Percentiles rank a stretch among this genome's conserved stretches.
These are phyloP conservation scores for Polyommatus icarus DNA, from an alignment of 2,888 invertebrate species.

Conservation along the genomic window DNA sequence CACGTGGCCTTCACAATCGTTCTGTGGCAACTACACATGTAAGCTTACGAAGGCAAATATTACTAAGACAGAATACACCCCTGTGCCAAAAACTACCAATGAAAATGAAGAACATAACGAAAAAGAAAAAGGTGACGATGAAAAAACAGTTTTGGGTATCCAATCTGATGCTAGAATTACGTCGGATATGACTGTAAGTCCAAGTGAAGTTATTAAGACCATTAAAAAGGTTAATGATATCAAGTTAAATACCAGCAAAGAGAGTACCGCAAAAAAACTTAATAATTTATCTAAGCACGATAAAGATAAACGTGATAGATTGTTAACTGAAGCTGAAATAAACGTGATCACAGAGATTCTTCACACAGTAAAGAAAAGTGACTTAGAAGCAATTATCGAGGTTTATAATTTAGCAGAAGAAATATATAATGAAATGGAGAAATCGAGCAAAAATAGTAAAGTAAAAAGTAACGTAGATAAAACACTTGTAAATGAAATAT, in stretches of 20 bases:
- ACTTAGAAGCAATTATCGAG: conserved; percentile 68
- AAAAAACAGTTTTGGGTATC: not conserved
- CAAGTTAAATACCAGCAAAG: conserved; percentile 31
- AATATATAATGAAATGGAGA: conserved; percentile 65
- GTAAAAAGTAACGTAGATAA: conserved; percentile 28
- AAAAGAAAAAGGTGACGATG: conserved; percentile 23
- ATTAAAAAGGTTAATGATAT: conserved; percentile 36
- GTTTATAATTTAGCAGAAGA: conserved; percentile 71
- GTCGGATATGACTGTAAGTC: conserved; percentile 40
- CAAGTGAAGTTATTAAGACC: conserved; percentile 41
- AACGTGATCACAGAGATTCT: conserved; percentile 59
- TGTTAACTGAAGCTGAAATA: conserved; percentile 63
- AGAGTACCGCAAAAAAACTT: conserved; percentile 36
- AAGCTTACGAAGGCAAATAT: conserved; percentile 55
- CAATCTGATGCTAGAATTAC: not conserved
- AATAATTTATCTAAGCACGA: conserved; percentile 33
- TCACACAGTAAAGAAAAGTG: conserved; percentile 65
- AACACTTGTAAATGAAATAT: conserved; percentile 30
- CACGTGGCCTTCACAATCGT: conserved; percentile 66
- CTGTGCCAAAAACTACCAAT: conserved; percentile 50
- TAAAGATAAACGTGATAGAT: conserved; percentile 51
- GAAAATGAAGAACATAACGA: conserved; percentile 38
- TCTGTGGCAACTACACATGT: conserved; percentile 74
- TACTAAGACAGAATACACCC: conserved; percentile 45
- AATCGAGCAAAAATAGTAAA: conserved; percentile 41